Base-by-base conservation (phyloP, 2,888 invertebrate species). In the Rotaria macrura region DNA sequence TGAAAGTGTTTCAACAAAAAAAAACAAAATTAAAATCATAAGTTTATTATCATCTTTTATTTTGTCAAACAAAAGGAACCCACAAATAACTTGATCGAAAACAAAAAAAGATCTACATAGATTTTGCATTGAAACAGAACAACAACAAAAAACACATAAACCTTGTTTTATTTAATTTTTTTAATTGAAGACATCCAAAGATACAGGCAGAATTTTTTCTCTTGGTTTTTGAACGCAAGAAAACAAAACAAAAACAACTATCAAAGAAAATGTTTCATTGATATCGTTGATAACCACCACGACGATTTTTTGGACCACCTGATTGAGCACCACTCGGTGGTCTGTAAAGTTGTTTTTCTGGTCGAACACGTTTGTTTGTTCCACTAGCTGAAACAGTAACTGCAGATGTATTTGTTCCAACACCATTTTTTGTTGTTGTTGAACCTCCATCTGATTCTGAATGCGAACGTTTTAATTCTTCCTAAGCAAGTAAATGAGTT, bases 381-480 rank as follows among this genome's bases (percentile, higher is more conserved):
- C 25, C n/a, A 40, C 40, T 74, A 40, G 23, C 74, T 7, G 34
- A 6, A 65, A 2, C 23, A 65, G n/a, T 14, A 29, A 4, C 23
- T 25, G 38, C 43, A n/a, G 25, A 40, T 0, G 23, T 43, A 23
- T 38, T 74, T 74, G 40, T 40, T 23, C 4, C 74, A 12, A 12
- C 34, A 17, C 29, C 29, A 29, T 65, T 65, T 17, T 74, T 74
- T 3, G 7, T 74, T 38, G 38, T 40, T 38, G 40, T 25, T 23
- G 38, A 7, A 7, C 20, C 25, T 9, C 83, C 85, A 29, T 84
- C 65, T 0, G 84, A 40, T 52, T 84, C 86, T 9, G 86, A 86
- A 29, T 84, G 34, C 34, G 86, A 86, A 20, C 86, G 72, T 54
- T 86, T 86, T 25, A 74, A 74, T 74, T 74, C 74, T 40, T 74